phyloP scores from a whole-genome alignment of 2,797 vertebrate genomes.

The Hybognathus amarus region DNA sequence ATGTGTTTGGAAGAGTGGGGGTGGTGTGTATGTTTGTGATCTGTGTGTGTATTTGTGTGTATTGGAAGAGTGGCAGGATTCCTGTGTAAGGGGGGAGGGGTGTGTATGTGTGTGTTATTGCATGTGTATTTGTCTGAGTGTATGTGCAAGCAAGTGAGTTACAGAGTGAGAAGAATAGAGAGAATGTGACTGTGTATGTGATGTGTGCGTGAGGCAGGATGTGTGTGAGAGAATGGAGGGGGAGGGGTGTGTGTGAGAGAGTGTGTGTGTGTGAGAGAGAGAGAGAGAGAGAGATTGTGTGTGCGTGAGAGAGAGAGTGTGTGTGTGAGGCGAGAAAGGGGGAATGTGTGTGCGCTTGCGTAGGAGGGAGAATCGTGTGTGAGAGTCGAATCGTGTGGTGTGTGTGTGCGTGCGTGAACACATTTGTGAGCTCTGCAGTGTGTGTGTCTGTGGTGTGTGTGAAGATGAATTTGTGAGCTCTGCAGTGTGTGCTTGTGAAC shows the following conservation, averaged over 20 bases:
- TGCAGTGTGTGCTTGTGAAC: neutral
- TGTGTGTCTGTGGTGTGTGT: neutral
- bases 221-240: constrained; percentile 57
- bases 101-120: constrained; percentile 47
- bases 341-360: constrained; percentile 36
- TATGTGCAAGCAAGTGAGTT: constrained; percentile 48
- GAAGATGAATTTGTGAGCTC: neutral
- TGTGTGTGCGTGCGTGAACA: constrained; percentile 53
- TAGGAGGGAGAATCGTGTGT: constrained; percentile 61
- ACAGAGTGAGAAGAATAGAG: constrained; percentile 31
- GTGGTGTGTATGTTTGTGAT: constrained; percentile 53
- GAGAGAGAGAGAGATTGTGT: constrained; percentile 45
- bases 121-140: constrained; percentile 23
- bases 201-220: constrained; percentile 49
- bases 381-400: constrained; percentile 52
- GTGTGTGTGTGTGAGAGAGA: constrained; percentile 59
- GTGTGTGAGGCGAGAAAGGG: constrained; percentile 3
- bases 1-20: constrained; percentile 61
- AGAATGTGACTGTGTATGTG: constrained; percentile 52
- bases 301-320: constrained; percentile 38
- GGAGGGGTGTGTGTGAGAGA: constrained; percentile 52
- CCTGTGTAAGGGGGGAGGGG: constrained; percentile 20
- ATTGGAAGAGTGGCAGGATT: constrained; percentile 64
- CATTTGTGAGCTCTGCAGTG: constrained; percentile 35
- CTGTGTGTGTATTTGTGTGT: constrained; percentile 53